phyloP scores from a whole-genome alignment of 92 coral and sea anemone genomes.

The Plumapathes pennacea region DNA sequence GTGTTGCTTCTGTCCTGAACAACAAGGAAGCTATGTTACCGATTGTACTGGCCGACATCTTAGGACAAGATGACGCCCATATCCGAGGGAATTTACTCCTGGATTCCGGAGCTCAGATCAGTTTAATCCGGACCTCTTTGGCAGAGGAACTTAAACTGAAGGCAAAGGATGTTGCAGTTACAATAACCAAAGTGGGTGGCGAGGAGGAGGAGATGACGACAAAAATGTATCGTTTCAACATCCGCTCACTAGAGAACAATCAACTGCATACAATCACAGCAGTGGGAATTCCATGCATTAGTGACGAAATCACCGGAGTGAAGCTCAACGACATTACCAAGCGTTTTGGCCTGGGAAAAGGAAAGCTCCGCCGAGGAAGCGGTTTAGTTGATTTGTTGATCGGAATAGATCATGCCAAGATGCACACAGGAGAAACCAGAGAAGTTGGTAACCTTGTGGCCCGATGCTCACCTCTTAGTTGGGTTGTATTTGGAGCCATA shows the following conservation, averaged over 20 bases:
- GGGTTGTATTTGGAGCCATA: conserved; percentile 57
- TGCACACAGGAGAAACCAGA: conserved; percentile 52
- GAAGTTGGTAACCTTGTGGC: conserved; percentile 41
- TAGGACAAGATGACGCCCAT: conserved; percentile 5
- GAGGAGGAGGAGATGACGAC: conserved; percentile 47
- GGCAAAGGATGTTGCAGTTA: conserved; percentile 26
- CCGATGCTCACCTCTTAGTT: conserved; percentile 53
- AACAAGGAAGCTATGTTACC: no score
- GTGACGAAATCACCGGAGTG: conserved; percentile 12
- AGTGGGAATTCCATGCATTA: conserved; percentile 39
- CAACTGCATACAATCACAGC: conserved; percentile 11
- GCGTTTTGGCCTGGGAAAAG: conserved; percentile 15
- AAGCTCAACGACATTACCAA: conserved; percentile 13
- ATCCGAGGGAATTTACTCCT: conserved; percentile 17
- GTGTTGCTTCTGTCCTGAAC: no score
- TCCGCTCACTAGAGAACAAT: conserved; percentile 16
- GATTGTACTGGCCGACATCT: conserved; percentile 18
- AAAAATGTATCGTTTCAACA: conserved; percentile 31
- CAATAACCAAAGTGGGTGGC: conserved; percentile 61
- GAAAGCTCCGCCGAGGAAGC: conserved; percentile 17
- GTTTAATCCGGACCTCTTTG: conserved; percentile 31
- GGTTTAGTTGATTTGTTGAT: conserved; percentile 46
- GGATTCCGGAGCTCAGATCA: conserved; percentile 50
- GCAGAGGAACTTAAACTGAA: conserved; percentile 33
- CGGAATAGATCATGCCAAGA: conserved; percentile 56